Base-by-base conservation (phyloP, 1,140 invertebrate genomes). In the Polypedilum pembai region DNA sequence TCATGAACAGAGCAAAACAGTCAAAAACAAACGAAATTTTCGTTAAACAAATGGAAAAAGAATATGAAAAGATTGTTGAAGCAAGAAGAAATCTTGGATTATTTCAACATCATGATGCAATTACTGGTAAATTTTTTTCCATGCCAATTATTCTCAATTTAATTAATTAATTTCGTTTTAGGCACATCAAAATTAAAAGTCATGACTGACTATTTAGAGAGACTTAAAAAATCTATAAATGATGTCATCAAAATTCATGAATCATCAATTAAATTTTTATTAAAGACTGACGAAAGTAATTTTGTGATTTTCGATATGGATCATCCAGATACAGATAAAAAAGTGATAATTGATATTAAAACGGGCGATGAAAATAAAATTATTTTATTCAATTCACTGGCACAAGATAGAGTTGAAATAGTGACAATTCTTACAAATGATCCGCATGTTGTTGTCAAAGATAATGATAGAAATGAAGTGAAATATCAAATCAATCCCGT, bases 51-150 rank as follows among this genome's bases (percentile, higher is more conserved):
- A 4, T 84, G 88, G 76, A 91, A 87, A 76, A 85, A 85, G 76
- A 88, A 88, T 77, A 92, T 86, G 79, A 89, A 87, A 79, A 90
- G 88, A 78, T 78, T 89, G 74, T 87, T 85, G 41, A 85, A 33
- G 92, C 94, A n/a, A 86, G 95, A 75, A 84, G 90, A 77, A 86
- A 87, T 79, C 87, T 97, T 8, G 88, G 89, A 1, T 83, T 98
- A 75, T 98, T 98, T 85, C 94, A 98, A 82, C 96, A 98, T 83
- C 96, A 98, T 83, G 96, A 98, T 84, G 96, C 92, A 40, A 89
- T 98, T 75, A 94, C 94, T 24, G n/a, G n/a, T n/a, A n/a, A n/a
- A n/a, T n/a, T n/a, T n/a, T n/a, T n/a, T n/a, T n/a, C n/a, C n/a
- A n/a, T n/a, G n/a, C n/a, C n/a, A n/a, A n/a, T n/a, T n/a, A n/a